Conservation (phyloP, 2,888 invertebrate genomes). For the Andrena trimmerana region DNA sequence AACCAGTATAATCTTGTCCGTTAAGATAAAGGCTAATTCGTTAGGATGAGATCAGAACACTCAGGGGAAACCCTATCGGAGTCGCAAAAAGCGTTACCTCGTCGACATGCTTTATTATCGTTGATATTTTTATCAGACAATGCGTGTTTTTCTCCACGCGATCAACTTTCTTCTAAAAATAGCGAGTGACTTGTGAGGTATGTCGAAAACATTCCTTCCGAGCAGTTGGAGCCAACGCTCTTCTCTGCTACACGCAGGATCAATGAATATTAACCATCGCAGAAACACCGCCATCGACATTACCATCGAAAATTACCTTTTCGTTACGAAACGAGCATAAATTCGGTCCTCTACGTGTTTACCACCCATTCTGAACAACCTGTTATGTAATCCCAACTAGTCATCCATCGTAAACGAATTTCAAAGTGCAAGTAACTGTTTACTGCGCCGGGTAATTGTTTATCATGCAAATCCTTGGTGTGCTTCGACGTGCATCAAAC, state of each 20-base stretch:
- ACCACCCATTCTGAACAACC: background rate
- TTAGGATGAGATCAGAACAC: constrained; percentile 50
- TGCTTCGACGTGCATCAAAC: background rate
- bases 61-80: constrained; percentile 13
- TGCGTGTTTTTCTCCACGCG: no score
- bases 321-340: background rate
- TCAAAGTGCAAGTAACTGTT: constrained; percentile 28
- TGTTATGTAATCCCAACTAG: constrained; percentile 10
- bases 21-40: constrained; percentile 46
- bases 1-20: constrained; percentile 18
- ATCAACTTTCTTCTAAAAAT: background rate
- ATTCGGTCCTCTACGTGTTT: background rate
- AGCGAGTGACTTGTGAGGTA: background rate
- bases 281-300: background rate
- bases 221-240: background rate
- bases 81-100: background rate
- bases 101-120: background rate
- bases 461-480: background rate
- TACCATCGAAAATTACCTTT: background rate
- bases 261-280: background rate
- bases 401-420: constrained; percentile 7
- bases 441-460: constrained; percentile 3
- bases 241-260: background rate
- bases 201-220: background rate
- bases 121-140: background rate